phyloP scores from a whole-genome alignment of 1,140 invertebrate genomes.

The Rhizoglyphus robini region DNA sequence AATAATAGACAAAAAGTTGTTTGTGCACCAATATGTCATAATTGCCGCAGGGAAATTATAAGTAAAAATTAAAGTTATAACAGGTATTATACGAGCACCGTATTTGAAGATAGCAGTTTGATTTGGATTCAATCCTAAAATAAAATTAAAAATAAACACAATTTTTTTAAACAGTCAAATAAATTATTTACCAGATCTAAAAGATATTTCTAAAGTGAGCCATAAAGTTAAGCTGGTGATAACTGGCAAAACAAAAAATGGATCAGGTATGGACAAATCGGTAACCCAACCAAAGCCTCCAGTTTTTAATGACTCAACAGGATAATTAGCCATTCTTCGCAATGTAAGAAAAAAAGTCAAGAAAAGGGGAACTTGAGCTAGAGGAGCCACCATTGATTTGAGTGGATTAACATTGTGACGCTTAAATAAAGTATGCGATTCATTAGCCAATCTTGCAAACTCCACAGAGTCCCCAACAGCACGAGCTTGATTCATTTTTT shows the following conservation, averaged over 20 bases:
- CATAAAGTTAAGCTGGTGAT: constrained; percentile 64
- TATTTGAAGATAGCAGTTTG: background rate
- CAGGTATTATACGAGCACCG: background rate
- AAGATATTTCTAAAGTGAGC: constrained; percentile 56
- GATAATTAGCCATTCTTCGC: constrained; percentile 64
- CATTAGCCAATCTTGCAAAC: constrained; percentile 38
- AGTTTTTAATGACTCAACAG: constrained; percentile 66
- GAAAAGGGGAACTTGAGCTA: constrained; percentile 76
- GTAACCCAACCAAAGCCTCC: constrained; percentile 88
- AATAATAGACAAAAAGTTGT: constrained; percentile 69
- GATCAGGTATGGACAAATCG: constrained; percentile 79
- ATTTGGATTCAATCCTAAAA: background rate
- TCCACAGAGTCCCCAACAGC: constrained; percentile 62
- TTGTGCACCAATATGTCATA: constrained; percentile 74
- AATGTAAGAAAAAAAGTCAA: constrained; percentile 76
- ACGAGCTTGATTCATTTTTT: constrained; percentile 66
- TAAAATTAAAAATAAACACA: constrained; percentile 24
- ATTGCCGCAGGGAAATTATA: constrained; percentile 48
- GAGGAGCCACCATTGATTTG: constrained; percentile 60
- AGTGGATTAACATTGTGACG: constrained; percentile 62
- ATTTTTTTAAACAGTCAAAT: constrained; percentile 9
- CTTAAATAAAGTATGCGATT: constrained; percentile 64
- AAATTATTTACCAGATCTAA: constrained; percentile 17
- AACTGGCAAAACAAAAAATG: constrained; percentile 71
- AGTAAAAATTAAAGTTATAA: constrained; percentile 23